Percentiles rank a stretch among this genome's conserved stretches.
These are phyloP conservation scores for Ctenodactylus gundi DNA, from an alignment of 2,113 vertebrate species.

Conservation along the genomic window DNA sequence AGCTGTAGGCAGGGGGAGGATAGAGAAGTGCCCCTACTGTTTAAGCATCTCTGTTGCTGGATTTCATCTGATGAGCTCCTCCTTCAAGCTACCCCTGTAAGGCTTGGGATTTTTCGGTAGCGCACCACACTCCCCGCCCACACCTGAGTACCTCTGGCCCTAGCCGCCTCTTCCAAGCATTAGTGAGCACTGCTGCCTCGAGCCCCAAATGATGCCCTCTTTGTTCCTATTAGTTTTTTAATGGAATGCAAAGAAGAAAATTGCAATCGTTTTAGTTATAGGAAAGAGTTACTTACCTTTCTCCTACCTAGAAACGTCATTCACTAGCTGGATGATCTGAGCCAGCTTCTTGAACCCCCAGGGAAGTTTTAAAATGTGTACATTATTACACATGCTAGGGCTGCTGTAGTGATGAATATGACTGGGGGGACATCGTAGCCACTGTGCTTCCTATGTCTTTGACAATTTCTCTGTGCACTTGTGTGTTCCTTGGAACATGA, in stretches of 20 bases:
- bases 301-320: not conserved
- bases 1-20: not conserved
- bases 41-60: no score
- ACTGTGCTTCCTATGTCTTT: not conserved
- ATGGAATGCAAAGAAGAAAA: not conserved
- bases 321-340: not conserved
- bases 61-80: not conserved
- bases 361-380: not conserved
- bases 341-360: not conserved
- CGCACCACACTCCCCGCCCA: not conserved
- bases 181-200: not conserved
- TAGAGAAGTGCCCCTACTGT: no score
- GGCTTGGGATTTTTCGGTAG: not conserved
- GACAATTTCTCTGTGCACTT: not conserved
- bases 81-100: not conserved
- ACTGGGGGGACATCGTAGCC: no score
- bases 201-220: not conserved
- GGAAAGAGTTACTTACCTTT: not conserved
- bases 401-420: not conserved
- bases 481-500: not conserved
- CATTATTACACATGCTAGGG: not conserved
- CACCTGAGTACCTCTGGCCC: not conserved
- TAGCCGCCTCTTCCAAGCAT: not conserved
- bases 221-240: not conserved
- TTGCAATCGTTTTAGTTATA: not conserved